Base-by-base conservation (phyloP, 1,140 invertebrate genomes). In the Odontomachus brunneus region DNA sequence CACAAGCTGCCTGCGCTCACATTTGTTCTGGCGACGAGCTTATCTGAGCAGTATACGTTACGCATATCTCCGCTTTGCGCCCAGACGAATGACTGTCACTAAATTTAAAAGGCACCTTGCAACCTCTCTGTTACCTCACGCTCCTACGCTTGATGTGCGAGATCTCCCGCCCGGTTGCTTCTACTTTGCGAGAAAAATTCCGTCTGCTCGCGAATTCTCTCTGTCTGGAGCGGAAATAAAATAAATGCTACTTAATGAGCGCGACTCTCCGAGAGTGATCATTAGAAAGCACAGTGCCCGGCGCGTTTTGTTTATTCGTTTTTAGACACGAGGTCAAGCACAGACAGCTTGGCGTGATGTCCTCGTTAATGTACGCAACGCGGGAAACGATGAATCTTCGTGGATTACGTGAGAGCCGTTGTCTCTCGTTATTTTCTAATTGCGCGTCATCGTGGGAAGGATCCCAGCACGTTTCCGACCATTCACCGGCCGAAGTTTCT, bases 401-500 rank as follows among this genome's bases (percentile, higher is more conserved):
- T 19, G 53, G 22, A 62, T 88, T 87, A 60, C 85, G 53, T 67
- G 84, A 87, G 67, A 33, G 22, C 55, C 48, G 57, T 78, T 78
- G 76, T 80, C 85, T 83, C 80, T 78, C 86, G 75, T 80, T 73
- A 75, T 67, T 80, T 90, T n/a, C n/a, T 90, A 90, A 90, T 90
- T 84, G 69, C 85, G 63, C 63, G 71, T 84, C 74, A 67, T 81
- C 74, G 72, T 90, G 89, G 85, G 89, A 90, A 90, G 69, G 67
- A 83, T 90, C 89, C 83, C 89, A 90, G 87, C 66, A 75, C 49
- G 60, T 86, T 90, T 89, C 89, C 87, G 66, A 89, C 81, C 69
- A 90, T 90, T 90, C 88, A 88, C 55, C 49, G 12, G 2, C 22
- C 76, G 51, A 76, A 84, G 65, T 69, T 48, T 80, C 49, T 78